Evolutionary conservation across 2,113 vertebrate species (phyloP).

Genomic region (Austrofundulus limnaeus): DNA sequence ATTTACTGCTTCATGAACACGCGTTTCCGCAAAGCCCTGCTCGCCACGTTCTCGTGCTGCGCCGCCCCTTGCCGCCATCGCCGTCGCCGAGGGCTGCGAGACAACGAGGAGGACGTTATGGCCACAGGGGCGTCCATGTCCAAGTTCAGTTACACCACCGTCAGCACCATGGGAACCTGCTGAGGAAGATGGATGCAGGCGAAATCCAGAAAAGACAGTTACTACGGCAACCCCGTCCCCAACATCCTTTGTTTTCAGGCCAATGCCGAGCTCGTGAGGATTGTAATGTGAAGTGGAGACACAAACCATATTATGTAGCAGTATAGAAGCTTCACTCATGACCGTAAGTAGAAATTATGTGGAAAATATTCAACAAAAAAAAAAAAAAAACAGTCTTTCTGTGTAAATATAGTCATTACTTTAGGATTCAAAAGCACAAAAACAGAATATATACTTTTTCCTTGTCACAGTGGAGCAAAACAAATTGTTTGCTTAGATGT

Average conservation of each 20-base stretch:
- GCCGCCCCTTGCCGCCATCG: slow-evolving; percentile 53
- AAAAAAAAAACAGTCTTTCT: slow-evolving; percentile 4
- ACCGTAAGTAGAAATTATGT: slow-evolving; percentile 22
- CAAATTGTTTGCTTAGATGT: slow-evolving; percentile 28
- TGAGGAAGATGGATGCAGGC: slow-evolving; percentile 64
- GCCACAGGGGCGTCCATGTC: slow-evolving; percentile 85
- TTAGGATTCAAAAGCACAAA: slow-evolving; percentile 27
- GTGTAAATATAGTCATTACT: slow-evolving; percentile 38
- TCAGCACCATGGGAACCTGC: slow-evolving; percentile 87
- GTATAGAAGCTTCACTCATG: slow-evolving; percentile 20
- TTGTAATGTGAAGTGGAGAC: slow-evolving; percentile 7
- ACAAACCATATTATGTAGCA: slow-evolving; percentile 32
- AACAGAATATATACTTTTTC: slow-evolving; percentile 5
- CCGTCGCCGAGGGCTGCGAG: slow-evolving; percentile 57
- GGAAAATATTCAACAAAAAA: slow-evolving; percentile 8
- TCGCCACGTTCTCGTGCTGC: slow-evolving; percentile 84
- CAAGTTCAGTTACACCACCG: slow-evolving; percentile 93
- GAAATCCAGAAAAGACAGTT: slow-evolving; percentile 33
- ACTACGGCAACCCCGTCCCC: slow-evolving; percentile 29
- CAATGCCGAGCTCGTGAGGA: slow-evolving; percentile 3
- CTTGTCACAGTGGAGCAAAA: slow-evolving; percentile 14
- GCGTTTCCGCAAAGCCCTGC: slow-evolving; percentile 89
- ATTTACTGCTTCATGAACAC: slow-evolving; percentile 99
- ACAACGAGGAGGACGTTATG: slow-evolving; percentile 80
- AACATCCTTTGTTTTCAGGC: slow-evolving; percentile 26